Evolutionary conservation across 2,113 vertebrate genomes (phyloP).

Genomic region (Regulus satrapa): DNA sequence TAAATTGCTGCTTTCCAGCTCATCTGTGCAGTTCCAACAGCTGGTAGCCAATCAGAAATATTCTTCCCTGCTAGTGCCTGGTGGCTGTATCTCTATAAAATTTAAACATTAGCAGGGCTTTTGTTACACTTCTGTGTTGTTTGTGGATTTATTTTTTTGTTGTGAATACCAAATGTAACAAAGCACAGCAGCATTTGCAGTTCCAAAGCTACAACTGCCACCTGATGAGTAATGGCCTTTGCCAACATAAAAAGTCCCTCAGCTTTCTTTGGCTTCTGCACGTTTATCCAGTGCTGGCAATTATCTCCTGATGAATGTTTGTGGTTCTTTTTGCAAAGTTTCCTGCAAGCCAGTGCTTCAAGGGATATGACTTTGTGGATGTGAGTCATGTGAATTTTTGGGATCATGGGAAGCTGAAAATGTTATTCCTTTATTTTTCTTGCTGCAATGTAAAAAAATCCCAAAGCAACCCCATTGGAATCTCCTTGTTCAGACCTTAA

Average conservation of each 20-base stretch:
- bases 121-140: constrained; percentile 49
- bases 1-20: constrained; percentile 67
- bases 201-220: constrained; percentile 51
- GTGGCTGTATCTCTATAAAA: constrained; percentile 66
- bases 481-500: neutral
- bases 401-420: neutral
- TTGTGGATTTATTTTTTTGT: neutral
- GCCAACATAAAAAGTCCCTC: neutral
- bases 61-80: constrained; percentile 54
- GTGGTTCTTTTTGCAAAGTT: constrained; percentile 1
- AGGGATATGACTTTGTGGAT: neutral
- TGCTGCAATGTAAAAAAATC: neutral
- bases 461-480: neutral
- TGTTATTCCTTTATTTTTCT: neutral
- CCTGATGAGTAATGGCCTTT: neutral
- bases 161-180: constrained; percentile 40
- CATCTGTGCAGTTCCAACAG: constrained; percentile 61
- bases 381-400: neutral
- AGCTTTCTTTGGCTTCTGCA: neutral
- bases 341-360: neutral
- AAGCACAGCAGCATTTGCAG: constrained; percentile 14
- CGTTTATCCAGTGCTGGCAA: neutral
- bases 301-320: constrained; percentile 27
- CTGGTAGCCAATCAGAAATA: constrained; percentile 71
- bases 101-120: constrained; percentile 68